phyloP scores from a whole-genome alignment of 2,113 vertebrate species.

The Xerus inauris region DNA sequence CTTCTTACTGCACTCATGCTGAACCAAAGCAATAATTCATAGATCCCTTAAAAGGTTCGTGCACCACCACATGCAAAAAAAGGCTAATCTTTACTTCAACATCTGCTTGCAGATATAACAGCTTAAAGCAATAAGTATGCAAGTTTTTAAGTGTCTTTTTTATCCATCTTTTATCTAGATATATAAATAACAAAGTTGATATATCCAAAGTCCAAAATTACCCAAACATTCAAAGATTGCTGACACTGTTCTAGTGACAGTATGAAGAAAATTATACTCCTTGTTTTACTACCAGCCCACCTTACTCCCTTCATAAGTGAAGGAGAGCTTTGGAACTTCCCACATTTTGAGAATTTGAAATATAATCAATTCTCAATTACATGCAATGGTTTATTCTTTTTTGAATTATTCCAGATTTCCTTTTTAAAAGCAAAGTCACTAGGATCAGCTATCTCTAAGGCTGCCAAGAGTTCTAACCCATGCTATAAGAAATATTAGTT shows the following conservation, averaged over 20 bases:
- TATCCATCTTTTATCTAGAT: slow-evolving; percentile 79
- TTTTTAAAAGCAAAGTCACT: slow-evolving; percentile 58
- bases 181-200: slow-evolving; percentile 72
- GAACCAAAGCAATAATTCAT: slow-evolving; percentile 97
- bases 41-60: slow-evolving; percentile 92
- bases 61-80: slow-evolving; percentile 90
- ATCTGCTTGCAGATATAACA: slow-evolving; percentile 91
- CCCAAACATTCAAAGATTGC: slow-evolving; percentile 65
- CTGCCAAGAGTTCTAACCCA: not conserved
- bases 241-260: not conserved
- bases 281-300: slow-evolving; percentile 65
- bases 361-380: slow-evolving; percentile 70
- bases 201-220: slow-evolving; percentile 64
- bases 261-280: slow-evolving; percentile 49
- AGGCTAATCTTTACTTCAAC: slow-evolving; percentile 92
- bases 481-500: not conserved
- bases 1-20: slow-evolving; percentile 96
- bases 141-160: slow-evolving; percentile 65
- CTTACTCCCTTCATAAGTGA: not conserved
- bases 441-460: not conserved
- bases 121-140: slow-evolving; percentile 79
- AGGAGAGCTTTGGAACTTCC: slow-evolving; percentile 38
- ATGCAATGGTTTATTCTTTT: slow-evolving; percentile 53
- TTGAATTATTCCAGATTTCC: slow-evolving; percentile 45
- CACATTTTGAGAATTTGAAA: slow-evolving; percentile 44